Conservation (phyloP, 2,797 vertebrate species). For the Danio jaintianensis region DNA sequence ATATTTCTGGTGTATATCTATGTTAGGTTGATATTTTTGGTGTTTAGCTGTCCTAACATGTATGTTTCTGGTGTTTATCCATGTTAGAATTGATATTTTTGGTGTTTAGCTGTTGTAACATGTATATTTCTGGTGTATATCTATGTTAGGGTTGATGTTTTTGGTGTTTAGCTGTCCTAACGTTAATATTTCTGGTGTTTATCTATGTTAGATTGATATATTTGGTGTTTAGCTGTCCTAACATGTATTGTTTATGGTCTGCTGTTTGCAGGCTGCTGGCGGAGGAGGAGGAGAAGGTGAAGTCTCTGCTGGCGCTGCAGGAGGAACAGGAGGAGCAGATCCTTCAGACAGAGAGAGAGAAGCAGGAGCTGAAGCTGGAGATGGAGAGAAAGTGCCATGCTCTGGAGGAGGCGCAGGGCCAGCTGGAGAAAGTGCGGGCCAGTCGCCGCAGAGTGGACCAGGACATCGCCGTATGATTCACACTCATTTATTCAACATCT, state of each 20-base stretch:
- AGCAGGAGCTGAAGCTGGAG: conserved; percentile 83
- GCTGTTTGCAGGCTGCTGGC: conserved; percentile 75
- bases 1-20: too few relatives aligned
- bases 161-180: neutral
- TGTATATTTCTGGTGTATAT: too few relatives aligned
- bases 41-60: too few relatives aligned
- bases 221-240: too few relatives aligned
- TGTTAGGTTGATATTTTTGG: too few relatives aligned
- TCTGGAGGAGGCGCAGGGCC: conserved; percentile 81
- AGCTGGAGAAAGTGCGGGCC: conserved; percentile 85
- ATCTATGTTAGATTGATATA: too few relatives aligned
- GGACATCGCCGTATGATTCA: conserved; percentile 80
- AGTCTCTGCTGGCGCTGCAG: conserved; percentile 81
- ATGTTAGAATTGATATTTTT: too few relatives aligned
- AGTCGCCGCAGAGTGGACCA: conserved; percentile 83
- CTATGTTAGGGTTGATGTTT: too few relatives aligned
- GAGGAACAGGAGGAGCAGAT: conserved; percentile 86
- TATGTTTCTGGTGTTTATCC: too few relatives aligned
- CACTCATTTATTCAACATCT: too few relatives aligned
- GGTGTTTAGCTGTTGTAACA: too few relatives aligned
- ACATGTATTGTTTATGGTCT: too few relatives aligned
- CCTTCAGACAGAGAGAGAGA: conserved; percentile 81
- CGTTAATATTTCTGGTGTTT: neutral
- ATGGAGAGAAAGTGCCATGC: conserved; percentile 83
- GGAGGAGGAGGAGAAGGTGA: conserved; percentile 86